Conservation (phyloP, 2,888 invertebrate genomes). For the Pterobdella sp. region DNA sequence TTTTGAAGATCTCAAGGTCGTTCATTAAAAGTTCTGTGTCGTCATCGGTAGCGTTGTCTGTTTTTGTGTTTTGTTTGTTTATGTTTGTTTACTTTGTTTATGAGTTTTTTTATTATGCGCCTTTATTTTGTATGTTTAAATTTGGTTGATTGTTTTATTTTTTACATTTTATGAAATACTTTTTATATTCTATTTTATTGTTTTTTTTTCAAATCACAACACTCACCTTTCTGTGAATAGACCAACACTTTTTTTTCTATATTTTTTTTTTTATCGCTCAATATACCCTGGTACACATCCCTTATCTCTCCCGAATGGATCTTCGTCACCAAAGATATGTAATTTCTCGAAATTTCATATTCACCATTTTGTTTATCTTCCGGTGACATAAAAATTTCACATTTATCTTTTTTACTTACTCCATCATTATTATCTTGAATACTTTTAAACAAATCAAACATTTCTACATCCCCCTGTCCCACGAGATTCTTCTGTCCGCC, state of each 20-base stretch:
- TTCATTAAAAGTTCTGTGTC: conserved; percentile 32
- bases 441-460: too few species aligned
- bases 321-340: neutral
- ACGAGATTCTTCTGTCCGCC: too few species aligned
- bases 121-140: neutral
- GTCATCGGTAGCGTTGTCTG: conserved; percentile 34
- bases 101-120: neutral
- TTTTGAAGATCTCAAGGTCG: conserved; percentile 34
- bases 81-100: neutral
- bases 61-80: neutral
- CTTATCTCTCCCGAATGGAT: neutral
- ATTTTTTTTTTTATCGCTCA: conserved; percentile 5
- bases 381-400: too few species aligned
- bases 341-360: neutral
- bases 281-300: neutral
- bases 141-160: neutral
- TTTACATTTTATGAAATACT: neutral
- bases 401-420: too few species aligned
- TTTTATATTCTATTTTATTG: too few species aligned
- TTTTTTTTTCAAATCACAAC: neutral
- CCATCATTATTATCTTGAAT: too few species aligned
- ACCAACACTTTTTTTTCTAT: neutral
- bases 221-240: neutral
- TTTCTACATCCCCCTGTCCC: too few species aligned
- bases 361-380: too few species aligned